These are phyloP conservation scores for Neotragus pygmaeus DNA, from an alignment of 2,113 vertebrate genomes.

Conservation along the genomic window DNA sequence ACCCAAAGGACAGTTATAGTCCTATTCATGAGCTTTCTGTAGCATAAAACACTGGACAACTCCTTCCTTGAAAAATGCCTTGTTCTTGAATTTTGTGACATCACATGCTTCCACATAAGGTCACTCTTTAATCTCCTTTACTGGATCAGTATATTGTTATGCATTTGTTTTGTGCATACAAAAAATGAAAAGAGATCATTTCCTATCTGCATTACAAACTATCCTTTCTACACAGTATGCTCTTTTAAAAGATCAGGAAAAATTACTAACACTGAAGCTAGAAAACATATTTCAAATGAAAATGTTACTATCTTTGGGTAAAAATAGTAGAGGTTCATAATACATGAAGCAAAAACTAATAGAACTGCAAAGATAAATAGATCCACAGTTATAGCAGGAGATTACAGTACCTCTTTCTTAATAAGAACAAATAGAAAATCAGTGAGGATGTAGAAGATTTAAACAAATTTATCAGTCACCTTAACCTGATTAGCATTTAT, in stretches of 20 bases:
- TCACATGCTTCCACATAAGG: background rate
- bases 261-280: background rate
- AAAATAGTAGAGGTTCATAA: slow-evolving; percentile 7
- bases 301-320: background rate
- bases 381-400: background rate
- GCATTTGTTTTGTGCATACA: background rate
- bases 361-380: background rate
- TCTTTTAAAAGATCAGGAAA: background rate
- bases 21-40: background rate
- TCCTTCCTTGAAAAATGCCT: background rate
- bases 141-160: background rate
- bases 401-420: background rate
- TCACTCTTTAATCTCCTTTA: background rate
- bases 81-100: background rate
- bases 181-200: background rate
- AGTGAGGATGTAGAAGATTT: background rate
- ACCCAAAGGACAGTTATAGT: background rate
- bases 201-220: background rate
- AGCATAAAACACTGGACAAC: background rate
- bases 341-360: background rate
- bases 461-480: background rate
- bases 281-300: background rate
- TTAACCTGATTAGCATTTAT: background rate
- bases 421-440: background rate
- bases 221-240: background rate